Evolutionary conservation across 2,797 vertebrate species (phyloP), one percentile per base, ranked within the genome.

Genomic region (Bovichtus diacanthus): DNA sequence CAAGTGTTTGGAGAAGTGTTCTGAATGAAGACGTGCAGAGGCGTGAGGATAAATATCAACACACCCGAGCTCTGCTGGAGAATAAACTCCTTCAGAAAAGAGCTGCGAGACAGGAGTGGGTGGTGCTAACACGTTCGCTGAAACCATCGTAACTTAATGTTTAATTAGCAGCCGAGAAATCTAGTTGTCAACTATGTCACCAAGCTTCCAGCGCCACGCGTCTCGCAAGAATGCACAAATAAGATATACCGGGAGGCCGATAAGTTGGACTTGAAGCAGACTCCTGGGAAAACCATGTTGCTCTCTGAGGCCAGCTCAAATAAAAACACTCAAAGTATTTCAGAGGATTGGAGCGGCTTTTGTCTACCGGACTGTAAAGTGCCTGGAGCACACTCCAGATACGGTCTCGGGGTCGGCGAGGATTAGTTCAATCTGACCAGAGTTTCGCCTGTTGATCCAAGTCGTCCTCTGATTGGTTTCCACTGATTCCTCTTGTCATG

Each of bases 391-490:
- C 77, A 71, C 71, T 82, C 73, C 84, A 71, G 43, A 87, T 77
- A 76, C 76, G 88, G 86, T 75, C 75, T 46, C 12, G 34, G 65
- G 66, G 19, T 76, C 39, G 39, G 66, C 6, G 8, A 71, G 80
- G 80, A 87, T 87, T 82, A 87, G 63, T 62, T 51, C 80, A 80
- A 85, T 88, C 80, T 71, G 78, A 67, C 34, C 63, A 21, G 70
- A 67, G 68, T 6, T 61, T n/a, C 0, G 34, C 47, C 61, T 54
- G 64, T 70, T 75, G 74, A 62, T 84, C 68, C 47, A 43, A 70
- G 55, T 53, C 49, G 23, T 39, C 60, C 59, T 60, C 31, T 76
- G 66, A 75, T 61, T 62, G 36, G 50, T 51, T 80, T 58, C 38
- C 29, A 3, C 55, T 63, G 56, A 84, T 65, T 83, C 60, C 15